phyloP scores from a whole-genome alignment of 2,888 invertebrate genomes.

The Litoditis marina region DNA sequence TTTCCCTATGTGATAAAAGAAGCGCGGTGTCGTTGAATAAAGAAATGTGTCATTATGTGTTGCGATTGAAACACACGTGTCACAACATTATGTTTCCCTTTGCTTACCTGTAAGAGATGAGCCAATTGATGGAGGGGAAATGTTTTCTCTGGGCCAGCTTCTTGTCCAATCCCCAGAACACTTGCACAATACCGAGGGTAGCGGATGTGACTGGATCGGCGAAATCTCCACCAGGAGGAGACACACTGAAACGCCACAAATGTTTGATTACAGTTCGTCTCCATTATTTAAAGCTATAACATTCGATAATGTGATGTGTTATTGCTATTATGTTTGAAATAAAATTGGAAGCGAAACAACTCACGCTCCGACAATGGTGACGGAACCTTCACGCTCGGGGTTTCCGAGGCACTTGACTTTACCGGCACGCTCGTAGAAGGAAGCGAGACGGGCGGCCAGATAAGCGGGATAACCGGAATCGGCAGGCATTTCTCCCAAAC shows the following conservation, averaged over 20 bases:
- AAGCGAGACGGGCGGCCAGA: conserved; percentile 92
- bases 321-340: not conserved
- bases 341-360: conserved; percentile 36
- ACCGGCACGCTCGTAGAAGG: conserved; percentile 99
- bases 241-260: conserved; percentile 67
- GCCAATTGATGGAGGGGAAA: conserved; percentile 99
- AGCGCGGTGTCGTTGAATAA: too few species aligned
- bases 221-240: conserved; percentile 99
- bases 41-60: too few species aligned
- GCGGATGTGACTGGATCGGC: conserved; percentile 99
- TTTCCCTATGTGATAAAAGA: too few species aligned
- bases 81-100: too few species aligned
- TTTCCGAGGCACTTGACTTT: conserved; percentile 73
- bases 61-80: too few species aligned
- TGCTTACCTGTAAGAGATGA: conserved; percentile 78
- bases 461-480: conserved; percentile 96
- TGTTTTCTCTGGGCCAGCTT: conserved; percentile 81
- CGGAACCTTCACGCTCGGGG: conserved; percentile 95
- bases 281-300: not conserved
- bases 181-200: conserved; percentile 91
- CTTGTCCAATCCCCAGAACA: conserved; percentile 61
- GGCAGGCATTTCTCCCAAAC: conserved; percentile 99
- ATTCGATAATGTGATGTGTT: not conserved
- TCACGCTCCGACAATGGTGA: conserved; percentile 94
- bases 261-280: too few species aligned